phyloP scores from a whole-genome alignment of 2,113 vertebrate species.

The Mixornis gularis region DNA sequence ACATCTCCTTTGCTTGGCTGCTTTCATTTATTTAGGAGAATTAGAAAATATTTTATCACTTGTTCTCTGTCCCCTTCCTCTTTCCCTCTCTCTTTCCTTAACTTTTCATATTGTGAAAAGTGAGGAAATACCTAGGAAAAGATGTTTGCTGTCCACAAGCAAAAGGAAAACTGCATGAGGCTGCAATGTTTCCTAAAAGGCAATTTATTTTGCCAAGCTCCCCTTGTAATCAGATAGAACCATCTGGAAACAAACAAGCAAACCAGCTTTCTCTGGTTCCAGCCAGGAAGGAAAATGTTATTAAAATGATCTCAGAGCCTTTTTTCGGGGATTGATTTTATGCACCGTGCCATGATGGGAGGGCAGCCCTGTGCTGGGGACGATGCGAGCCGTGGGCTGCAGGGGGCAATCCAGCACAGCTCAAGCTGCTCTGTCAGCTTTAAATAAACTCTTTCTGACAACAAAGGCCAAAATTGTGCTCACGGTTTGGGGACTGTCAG shows the following conservation, averaged over 20 bases:
- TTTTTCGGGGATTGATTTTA: not conserved
- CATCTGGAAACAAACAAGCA: conserved; percentile 25
- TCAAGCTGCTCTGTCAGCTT: not conserved
- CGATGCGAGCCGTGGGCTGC: conserved; percentile 11
- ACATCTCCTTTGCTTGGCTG: conserved; percentile 19
- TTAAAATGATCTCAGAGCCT: not conserved
- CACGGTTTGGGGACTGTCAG: conserved; percentile 18
- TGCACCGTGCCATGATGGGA: accelerated
- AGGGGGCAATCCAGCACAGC: conserved; percentile 74
- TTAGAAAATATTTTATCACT: conserved; percentile 55
- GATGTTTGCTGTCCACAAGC: not conserved
- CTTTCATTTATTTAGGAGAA: conserved; percentile 38
- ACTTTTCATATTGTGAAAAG: conserved; percentile 21
- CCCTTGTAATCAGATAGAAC: not conserved
- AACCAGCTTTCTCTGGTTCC: not conserved
- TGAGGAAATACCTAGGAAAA: conserved; percentile 30
- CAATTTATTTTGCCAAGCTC: conserved; percentile 14
- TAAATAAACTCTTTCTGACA: not conserved
- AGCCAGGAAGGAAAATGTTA: not conserved
- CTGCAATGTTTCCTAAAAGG: conserved; percentile 11
- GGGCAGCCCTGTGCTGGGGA: not conserved
- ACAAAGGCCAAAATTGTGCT: conserved; percentile 63
- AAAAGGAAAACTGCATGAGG: not conserved
- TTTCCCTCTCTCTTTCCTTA: not conserved
- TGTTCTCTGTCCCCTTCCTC: not conserved